Evolutionary conservation across 2,888 invertebrate genomes (phyloP), one percentile per base, ranked within the genome.

Genomic region (Adela reaumurella): DNA sequence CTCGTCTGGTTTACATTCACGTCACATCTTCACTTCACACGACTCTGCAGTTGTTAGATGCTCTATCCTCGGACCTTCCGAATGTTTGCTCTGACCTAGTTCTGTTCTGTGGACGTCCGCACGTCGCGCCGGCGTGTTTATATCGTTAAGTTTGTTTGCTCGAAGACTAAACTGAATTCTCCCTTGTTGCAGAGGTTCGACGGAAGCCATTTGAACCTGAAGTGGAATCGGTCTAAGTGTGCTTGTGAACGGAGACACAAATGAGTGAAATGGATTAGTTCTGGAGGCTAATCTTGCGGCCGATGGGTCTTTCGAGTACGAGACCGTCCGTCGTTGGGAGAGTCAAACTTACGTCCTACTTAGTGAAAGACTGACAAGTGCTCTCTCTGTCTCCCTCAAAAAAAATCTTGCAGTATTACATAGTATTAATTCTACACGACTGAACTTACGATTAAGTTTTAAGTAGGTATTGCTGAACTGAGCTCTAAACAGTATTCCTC

Each of bases 211-310:
- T 35, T 35, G 65, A 68, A 65, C 70, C 68, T 72, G 73, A 67
- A 62, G 72, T 78, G 78, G 78, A 77, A 74, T 65, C 68, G 74
- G 49, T 70, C 64, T 69, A 77, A 73, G 54, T 78, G 78, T 54
- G 54, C 58, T 1, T 78, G 78, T 52, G 77, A 77, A 54, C 57
- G 58, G 45, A 56, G 60, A 35, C 35, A 11, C 35, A 14, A 3
- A 14, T 35, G n/a, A n/a, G n/a, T n/a, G 35, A 35, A 35, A 35
- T 14, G 35, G n/a, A 8, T 35, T 8, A 35, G 8, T 14, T n/a
- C n/a, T n/a, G n/a, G n/a, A n/a, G n/a, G n/a, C n/a, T n/a, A n/a
- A n/a, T n/a, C n/a, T n/a, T n/a, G n/a, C n/a, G n/a, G n/a, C 24
- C 24, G 24, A 8, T 14, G 6, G 35, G 11, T 35, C 35, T 14